A percentile compares a stretch with the other conserved stretches of the same genome.
phyloP scores from a whole-genome alignment of 2,888 invertebrate genomes.

The Pyrrhosoma nymphula region DNA sequence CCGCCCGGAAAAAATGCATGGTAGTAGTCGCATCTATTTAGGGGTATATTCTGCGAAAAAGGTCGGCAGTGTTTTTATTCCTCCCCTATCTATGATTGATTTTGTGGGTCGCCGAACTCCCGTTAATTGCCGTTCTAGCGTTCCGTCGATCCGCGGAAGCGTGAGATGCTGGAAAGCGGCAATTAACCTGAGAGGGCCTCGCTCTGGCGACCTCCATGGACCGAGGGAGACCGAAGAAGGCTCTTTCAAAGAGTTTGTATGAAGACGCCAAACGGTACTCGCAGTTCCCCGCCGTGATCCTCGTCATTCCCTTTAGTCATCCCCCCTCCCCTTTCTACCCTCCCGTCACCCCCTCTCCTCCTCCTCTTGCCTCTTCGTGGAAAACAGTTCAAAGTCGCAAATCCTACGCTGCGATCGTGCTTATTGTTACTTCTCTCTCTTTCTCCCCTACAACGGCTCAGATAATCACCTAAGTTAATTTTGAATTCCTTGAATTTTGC shows the following conservation, averaged over 20 bases:
- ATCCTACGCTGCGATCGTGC: no score
- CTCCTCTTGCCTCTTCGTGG: not conserved
- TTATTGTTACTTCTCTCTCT: no score
- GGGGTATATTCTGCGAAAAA: no score
- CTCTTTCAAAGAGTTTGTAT: conserved; percentile 1
- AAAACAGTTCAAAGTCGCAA: no score
- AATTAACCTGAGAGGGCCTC: not conserved
- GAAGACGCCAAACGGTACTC: not conserved
- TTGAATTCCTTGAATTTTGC: no score
- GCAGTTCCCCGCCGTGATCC: not conserved
- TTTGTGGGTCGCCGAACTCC: not conserved
- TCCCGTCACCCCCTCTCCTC: not conserved
- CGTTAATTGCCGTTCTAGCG: not conserved
- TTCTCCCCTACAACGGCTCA: no score
- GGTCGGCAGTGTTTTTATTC: not conserved
- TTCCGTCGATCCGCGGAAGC: not conserved
- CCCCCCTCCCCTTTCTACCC: no score
- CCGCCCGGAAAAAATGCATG: no score
- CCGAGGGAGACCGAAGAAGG: no score
- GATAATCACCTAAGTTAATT: no score
- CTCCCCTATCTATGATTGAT: not conserved
- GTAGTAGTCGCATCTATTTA: no score
- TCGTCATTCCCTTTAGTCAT: not conserved
- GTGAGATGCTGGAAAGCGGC: not conserved
- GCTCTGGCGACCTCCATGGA: not conserved